These are phyloP conservation scores for Electrophaes corylata DNA, from an alignment of 2,888 invertebrate species.

Conservation along the genomic window DNA sequence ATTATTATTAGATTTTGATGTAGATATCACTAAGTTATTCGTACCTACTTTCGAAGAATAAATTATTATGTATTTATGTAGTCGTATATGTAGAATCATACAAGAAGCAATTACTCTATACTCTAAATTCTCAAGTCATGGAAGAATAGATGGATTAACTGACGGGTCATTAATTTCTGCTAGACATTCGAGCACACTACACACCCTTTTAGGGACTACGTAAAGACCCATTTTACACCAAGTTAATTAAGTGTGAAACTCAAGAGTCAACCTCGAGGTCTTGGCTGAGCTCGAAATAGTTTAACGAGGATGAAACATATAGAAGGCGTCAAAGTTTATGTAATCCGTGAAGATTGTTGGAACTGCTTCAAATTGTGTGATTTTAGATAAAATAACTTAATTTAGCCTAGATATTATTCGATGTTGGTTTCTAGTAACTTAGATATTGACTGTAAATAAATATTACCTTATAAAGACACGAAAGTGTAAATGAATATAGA, in stretches of 20 bases:
- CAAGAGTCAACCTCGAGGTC: slow-evolving; percentile 36
- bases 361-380: slow-evolving; percentile 4
- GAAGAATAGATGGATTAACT: neutral
- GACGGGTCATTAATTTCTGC: slow-evolving; percentile 3
- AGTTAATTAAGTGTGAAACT: slow-evolving; percentile 42
- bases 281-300: slow-evolving; percentile 34
- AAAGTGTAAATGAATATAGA: too few relatives aligned
- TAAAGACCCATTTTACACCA: slow-evolving; percentile 31
- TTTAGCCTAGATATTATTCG: neutral
- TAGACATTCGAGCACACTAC: neutral
- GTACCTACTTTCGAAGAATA: too few relatives aligned
- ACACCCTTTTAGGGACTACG: slow-evolving; percentile 8
- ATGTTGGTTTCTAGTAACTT: neutral
- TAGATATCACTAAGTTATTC: too few relatives aligned
- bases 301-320: slow-evolving; percentile 34
- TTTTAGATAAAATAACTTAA: neutral
- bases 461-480: too few relatives aligned
- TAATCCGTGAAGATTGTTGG: slow-evolving; percentile 1
- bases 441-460: too few relatives aligned
- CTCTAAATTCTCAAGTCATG: neutral
- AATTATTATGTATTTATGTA: too few relatives aligned
- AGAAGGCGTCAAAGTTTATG: slow-evolving; percentile 27
- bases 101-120: neutral
- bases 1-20: too few relatives aligned
- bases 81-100: neutral